Percentiles rank a stretch among this genome's conserved stretches.
phyloP scores from a whole-genome alignment of 2,888 invertebrate genomes.

The Eustalomyia histrio region DNA sequence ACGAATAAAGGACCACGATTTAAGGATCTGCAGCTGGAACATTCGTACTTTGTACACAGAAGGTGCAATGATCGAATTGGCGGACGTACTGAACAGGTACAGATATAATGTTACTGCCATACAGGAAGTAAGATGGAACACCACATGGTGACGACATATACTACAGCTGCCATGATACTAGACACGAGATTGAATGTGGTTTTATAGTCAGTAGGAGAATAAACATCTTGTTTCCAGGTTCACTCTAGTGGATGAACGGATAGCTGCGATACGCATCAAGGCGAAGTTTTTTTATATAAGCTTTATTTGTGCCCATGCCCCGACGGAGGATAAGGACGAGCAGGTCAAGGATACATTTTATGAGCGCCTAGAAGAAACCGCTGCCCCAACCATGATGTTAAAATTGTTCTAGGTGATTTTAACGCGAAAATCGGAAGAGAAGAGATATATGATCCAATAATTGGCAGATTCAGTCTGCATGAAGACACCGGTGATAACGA shows the following conservation, averaged over 20 bases:
- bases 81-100: constrained; percentile 1
- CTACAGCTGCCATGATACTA: neutral
- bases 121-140: constrained; percentile 13
- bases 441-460: too few species aligned
- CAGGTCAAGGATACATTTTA: neutral
- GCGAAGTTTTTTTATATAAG: neutral
- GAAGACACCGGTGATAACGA: too few species aligned
- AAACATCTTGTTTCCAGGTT: neutral
- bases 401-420: neutral
- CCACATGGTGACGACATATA: neutral
- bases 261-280: neutral
- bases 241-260: neutral
- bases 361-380: neutral
- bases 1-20: constrained; percentile 23
- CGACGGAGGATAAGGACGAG: neutral
- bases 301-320: neutral
- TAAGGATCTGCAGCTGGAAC: constrained; percentile 21
- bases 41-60: neutral
- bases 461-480: too few species aligned
- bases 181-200: neutral
- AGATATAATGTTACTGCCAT: constrained; percentile 20
- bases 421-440: too few species aligned
- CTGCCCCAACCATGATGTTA: neutral
- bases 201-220: neutral
- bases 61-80: neutral